A percentile compares a stretch with the other conserved stretches of the same genome.
phyloP scores from a whole-genome alignment of 2,797 vertebrate genomes.

The Danio albolineatus region DNA sequence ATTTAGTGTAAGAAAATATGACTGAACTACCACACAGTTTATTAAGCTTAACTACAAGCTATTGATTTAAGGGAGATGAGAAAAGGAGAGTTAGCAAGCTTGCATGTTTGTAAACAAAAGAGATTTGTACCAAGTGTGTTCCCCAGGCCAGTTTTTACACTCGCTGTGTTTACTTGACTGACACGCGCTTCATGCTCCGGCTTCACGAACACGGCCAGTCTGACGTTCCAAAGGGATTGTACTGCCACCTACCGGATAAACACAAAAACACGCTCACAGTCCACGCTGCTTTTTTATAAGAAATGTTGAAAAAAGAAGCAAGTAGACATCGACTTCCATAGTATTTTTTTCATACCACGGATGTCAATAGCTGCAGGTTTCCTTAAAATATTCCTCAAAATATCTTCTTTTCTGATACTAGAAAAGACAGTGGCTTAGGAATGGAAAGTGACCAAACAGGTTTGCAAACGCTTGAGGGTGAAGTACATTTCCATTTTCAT shows the following conservation, averaged over 20 bases:
- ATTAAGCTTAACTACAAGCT: conserved; percentile 12
- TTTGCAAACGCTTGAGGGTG: no score
- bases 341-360: no score
- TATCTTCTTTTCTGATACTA: no score
- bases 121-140: conserved; percentile 80
- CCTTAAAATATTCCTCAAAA: no score
- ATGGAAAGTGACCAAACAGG: no score
- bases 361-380: no score
- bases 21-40: conserved; percentile 4
- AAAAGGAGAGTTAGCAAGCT: neutral
- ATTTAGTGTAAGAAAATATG: conserved; percentile 15
- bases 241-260: conserved; percentile 82
- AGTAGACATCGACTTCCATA: no score
- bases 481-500: no score
- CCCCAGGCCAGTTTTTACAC: conserved; percentile 84
- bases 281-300: no score
- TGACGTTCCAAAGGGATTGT: conserved; percentile 85
- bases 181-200: conserved; percentile 78
- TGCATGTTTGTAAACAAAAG: neutral
- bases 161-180: conserved; percentile 81
- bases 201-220: conserved; percentile 83
- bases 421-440: no score
- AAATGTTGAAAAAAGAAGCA: no score
- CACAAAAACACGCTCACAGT: conserved; percentile 56
- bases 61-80: neutral